Percentiles rank a stretch among this genome's conserved stretches.
Conservation (phyloP, 2,113 vertebrate species). For the Laterallus jamaicensis region DNA sequence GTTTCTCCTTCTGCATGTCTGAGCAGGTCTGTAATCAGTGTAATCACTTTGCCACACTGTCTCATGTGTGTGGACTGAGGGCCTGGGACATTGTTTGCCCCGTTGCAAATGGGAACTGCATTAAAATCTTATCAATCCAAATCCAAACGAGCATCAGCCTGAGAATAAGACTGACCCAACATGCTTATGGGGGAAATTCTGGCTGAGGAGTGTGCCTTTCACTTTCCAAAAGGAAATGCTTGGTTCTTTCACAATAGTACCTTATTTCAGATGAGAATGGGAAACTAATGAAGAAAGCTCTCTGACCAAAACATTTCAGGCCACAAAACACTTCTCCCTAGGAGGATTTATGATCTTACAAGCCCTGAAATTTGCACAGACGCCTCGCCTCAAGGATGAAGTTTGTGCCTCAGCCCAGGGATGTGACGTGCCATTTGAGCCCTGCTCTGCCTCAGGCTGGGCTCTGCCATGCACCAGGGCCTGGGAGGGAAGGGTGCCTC, state of each 20-base stretch:
- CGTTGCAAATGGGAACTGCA: not conserved
- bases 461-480: not conserved
- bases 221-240: not conserved
- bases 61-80: not conserved
- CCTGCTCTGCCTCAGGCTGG: not conserved
- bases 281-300: not conserved
- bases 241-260: not conserved
- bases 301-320: not conserved
- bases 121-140: not conserved
- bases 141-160: not conserved
- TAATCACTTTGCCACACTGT: not conserved
- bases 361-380: not conserved
- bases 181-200: not conserved
- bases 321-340: not conserved
- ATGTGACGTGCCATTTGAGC: not conserved
- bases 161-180: not conserved
- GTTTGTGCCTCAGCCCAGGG: not conserved
- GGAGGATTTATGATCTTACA: not conserved
- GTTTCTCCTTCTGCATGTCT: not conserved
- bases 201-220: not conserved
- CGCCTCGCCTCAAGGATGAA: too few relatives aligned
- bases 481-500: not conserved
- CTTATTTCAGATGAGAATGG: not conserved
- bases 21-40: slow-evolving; percentile 23
- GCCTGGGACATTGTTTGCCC: not conserved